These are phyloP conservation scores for Cecropterus lyciades DNA, from an alignment of 1,140 invertebrate genomes.

Conservation along the genomic window DNA sequence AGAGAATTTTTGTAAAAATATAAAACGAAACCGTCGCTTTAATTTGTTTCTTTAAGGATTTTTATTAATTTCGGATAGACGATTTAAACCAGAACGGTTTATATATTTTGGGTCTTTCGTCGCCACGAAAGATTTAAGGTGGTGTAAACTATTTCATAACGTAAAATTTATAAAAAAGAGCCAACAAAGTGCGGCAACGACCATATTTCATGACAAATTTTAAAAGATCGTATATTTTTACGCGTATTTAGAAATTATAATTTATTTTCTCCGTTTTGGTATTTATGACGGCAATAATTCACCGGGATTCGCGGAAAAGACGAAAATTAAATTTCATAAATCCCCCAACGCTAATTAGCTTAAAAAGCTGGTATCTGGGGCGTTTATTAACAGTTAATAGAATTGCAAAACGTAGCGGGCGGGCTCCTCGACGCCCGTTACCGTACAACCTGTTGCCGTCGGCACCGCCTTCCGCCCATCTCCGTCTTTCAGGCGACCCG, in stretches of 20 bases:
- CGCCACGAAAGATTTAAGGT: no score
- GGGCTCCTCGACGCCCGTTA: slow-evolving; percentile 54
- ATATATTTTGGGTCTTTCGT: no score
- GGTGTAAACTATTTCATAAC: no score
- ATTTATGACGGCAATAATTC: slow-evolving; percentile 45
- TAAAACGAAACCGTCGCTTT: no score
- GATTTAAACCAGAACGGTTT: no score
- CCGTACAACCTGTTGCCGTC: slow-evolving; percentile 79
- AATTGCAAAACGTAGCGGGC: slow-evolving; percentile 61
- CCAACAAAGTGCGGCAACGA: no score
- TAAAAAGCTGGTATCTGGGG: slow-evolving; percentile 53
- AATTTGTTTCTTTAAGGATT: no score
- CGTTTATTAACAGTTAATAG: slow-evolving; percentile 71
- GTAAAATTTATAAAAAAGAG: no score
- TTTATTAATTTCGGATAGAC: no score
- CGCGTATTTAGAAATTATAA: not conserved
- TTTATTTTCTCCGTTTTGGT: slow-evolving; percentile 29
- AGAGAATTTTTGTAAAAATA: no score
- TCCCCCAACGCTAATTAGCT: slow-evolving; percentile 57
- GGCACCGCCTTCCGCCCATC: slow-evolving; percentile 81
- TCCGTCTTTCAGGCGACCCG: slow-evolving; percentile 27
- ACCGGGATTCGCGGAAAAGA: slow-evolving; percentile 39
- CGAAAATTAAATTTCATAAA: slow-evolving; percentile 59
- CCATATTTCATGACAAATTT: no score
- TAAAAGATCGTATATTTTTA: slow-evolving; percentile 1